These are phyloP conservation scores for Orchesellides sinensis DNA, from an alignment of 2,888 invertebrate genomes.

Conservation along the genomic window DNA sequence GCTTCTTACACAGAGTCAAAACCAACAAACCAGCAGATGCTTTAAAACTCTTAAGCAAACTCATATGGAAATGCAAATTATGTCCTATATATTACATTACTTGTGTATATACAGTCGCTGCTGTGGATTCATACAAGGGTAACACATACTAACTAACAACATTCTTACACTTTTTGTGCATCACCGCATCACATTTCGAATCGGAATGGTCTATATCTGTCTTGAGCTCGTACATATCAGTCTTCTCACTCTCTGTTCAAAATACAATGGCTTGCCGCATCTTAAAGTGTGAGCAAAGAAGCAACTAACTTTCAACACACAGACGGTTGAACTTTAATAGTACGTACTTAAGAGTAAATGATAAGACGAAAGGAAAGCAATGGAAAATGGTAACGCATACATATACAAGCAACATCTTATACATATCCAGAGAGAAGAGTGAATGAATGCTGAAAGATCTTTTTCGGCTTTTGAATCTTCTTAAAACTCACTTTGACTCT, in stretches of 20 bases:
- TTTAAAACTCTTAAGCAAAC: slow-evolving; percentile 13
- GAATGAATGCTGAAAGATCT: slow-evolving; percentile 60
- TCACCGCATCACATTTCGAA: slow-evolving; percentile 49
- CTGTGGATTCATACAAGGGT: no score
- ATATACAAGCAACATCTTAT: background rate
- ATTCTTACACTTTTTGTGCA: slow-evolving; percentile 30
- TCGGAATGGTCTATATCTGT: slow-evolving; percentile 55
- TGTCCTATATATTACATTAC: slow-evolving; percentile 55
- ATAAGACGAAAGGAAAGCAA: slow-evolving; percentile 47
- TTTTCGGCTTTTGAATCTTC: slow-evolving; percentile 58
- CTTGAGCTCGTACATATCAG: slow-evolving; percentile 26
- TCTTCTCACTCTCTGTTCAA: background rate
- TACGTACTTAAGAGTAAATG: slow-evolving; percentile 56
- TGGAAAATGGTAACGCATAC: slow-evolving; percentile 45
- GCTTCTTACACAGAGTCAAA: background rate
- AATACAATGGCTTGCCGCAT: background rate
- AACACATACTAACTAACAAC: slow-evolving; percentile 29
- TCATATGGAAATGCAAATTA: slow-evolving; percentile 60
- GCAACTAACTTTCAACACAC: slow-evolving; percentile 59
- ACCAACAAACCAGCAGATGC: no score
- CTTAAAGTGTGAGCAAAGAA: slow-evolving; percentile 30
- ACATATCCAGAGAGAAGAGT: slow-evolving; percentile 14
- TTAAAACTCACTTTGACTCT: slow-evolving; percentile 57
- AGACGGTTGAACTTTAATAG: slow-evolving; percentile 64
- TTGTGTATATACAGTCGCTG: no score